phyloP scores from a whole-genome alignment of 2,888 invertebrate genomes.

The Hanleya hanleyi region DNA sequence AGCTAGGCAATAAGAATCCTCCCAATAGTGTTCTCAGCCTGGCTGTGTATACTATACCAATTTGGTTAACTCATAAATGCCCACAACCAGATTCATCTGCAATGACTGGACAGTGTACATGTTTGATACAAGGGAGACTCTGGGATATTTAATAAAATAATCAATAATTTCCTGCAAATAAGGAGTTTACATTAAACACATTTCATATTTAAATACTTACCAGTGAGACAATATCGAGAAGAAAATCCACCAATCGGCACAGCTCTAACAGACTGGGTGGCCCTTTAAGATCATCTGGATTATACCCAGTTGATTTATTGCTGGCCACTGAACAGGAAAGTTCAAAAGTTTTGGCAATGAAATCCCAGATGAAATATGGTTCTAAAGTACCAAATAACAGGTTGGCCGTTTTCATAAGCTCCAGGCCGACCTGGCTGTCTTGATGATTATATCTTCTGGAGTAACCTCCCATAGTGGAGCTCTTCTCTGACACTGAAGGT shows the following conservation, averaged over 20 bases:
- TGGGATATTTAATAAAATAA: too few relatives aligned
- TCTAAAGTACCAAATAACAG: constrained; percentile 87
- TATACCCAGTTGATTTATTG: neutral
- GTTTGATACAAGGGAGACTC: too few relatives aligned
- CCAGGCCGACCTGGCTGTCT: constrained; percentile 69
- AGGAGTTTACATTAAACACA: too few relatives aligned
- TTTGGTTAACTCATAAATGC: too few relatives aligned
- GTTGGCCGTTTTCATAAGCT: constrained; percentile 88
- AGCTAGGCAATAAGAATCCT: too few relatives aligned
- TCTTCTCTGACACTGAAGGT: constrained; percentile 1
- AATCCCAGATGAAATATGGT: constrained; percentile 90
- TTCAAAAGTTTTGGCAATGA: constrained; percentile 76
- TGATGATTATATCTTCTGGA: neutral
- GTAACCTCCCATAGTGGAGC: constrained; percentile 1
- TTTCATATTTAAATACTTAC: too few relatives aligned
- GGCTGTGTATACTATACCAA: too few relatives aligned
- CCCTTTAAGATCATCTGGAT: neutral
- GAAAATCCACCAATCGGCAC: constrained; percentile 83
- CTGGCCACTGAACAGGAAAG: constrained; percentile 46
- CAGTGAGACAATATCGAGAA: constrained; percentile 79
- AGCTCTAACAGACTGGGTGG: constrained; percentile 77
- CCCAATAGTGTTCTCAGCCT: too few relatives aligned
- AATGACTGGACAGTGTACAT: too few relatives aligned
- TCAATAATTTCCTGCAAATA: too few relatives aligned
- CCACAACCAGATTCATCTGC: too few relatives aligned